phyloP scores from a whole-genome alignment of 1,140 invertebrate genomes.

The Hypsibius dujardini region DNA sequence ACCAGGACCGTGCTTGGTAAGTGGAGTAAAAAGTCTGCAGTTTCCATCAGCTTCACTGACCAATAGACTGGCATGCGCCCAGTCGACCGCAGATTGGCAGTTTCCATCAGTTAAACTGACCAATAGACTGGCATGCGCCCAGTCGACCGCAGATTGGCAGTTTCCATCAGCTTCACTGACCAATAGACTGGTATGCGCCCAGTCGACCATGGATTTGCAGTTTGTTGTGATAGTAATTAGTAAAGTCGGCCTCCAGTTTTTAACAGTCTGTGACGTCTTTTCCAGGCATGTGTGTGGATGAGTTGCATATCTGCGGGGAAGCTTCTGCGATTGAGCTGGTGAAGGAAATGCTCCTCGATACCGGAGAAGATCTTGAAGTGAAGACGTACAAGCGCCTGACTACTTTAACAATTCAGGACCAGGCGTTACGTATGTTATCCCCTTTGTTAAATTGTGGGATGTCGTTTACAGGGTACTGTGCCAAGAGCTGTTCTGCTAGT shows the following conservation, averaged over 20 bases:
- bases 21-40: neutral
- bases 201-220: no score
- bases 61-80: no score
- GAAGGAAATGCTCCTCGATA: slow-evolving; percentile 58
- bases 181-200: no score
- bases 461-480: slow-evolving; percentile 7
- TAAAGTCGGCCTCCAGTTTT: neutral
- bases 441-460: slow-evolving; percentile 23
- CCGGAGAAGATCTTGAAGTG: slow-evolving; percentile 78
- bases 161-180: no score
- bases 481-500: slow-evolving; percentile 19
- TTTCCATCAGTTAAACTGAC: no score
- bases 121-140: no score
- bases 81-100: no score
- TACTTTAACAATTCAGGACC: slow-evolving; percentile 55
- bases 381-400: slow-evolving; percentile 71
- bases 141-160: no score
- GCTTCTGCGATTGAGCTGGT: slow-evolving; percentile 65
- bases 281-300: slow-evolving; percentile 48
- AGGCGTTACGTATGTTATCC: slow-evolving; percentile 46
- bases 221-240: neutral
- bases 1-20: slow-evolving; percentile 72
- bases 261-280: neutral
- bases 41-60: neutral
- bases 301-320: slow-evolving; percentile 95